phyloP scores from a whole-genome alignment of 2,888 invertebrate species.

The Tetragonisca angustula region DNA sequence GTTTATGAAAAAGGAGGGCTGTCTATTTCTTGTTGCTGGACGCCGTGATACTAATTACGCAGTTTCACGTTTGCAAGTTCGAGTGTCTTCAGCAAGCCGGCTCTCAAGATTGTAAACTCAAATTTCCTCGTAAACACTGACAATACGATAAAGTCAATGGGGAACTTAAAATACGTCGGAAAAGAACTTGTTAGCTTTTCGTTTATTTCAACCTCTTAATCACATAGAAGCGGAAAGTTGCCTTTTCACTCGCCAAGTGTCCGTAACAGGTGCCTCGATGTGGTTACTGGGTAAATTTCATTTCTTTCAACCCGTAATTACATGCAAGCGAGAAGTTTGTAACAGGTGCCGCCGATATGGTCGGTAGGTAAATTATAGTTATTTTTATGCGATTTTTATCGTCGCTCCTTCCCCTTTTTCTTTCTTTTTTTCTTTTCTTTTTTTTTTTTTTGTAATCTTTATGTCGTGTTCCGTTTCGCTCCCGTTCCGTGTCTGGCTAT shows the following conservation, averaged over 20 bases:
- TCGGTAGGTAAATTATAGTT: conserved; percentile 7
- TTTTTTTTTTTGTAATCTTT: neutral
- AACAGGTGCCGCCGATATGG: neutral
- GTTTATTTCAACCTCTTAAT: neutral
- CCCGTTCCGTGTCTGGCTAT: neutral
- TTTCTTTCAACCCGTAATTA: neutral
- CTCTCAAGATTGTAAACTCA: neutral
- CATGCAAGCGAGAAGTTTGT: neutral
- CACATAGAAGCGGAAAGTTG: neutral
- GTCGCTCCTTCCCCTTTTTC: neutral
- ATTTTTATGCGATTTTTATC: conserved; percentile 1
- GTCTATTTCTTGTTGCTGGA: neutral
- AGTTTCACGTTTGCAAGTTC: neutral
- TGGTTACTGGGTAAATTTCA: neutral
- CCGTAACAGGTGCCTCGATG: neutral
- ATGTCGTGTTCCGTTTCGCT: neutral
- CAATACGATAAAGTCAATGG: neutral
- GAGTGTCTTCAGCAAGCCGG: neutral
- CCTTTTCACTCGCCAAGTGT: neutral
- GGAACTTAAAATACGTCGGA: neutral
- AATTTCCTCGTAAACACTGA: neutral
- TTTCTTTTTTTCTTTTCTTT: neutral
- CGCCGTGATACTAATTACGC: neutral
- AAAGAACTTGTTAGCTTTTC: neutral
- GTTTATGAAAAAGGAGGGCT: neutral